phyloP scores from a whole-genome alignment of 2,888 invertebrate species.

The Drosophila nigricruria region DNA sequence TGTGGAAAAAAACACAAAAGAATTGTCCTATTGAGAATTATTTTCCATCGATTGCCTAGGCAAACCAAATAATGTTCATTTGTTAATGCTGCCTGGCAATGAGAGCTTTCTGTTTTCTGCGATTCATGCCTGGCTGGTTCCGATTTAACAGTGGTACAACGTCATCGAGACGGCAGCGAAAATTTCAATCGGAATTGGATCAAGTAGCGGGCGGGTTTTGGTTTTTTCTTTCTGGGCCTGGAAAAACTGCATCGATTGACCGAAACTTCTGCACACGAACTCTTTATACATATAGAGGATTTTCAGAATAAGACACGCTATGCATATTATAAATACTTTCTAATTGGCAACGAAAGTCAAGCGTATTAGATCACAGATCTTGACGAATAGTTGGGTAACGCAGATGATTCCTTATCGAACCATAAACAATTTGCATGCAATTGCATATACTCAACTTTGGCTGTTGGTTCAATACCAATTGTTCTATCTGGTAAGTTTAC shows the following conservation, averaged over 20 bases:
- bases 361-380: slow-evolving; percentile 88
- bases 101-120: slow-evolving; percentile 64
- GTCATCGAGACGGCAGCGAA: slow-evolving; percentile 87
- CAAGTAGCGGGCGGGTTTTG: slow-evolving; percentile 89
- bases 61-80: slow-evolving; percentile 1
- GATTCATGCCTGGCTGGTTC: slow-evolving; percentile 75
- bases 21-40: not conserved
- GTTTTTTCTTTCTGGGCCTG: slow-evolving; percentile 90
- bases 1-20: not conserved
- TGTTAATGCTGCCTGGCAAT: not conserved
- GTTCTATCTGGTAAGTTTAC: slow-evolving; percentile 88
- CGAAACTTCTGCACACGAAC: slow-evolving; percentile 84
- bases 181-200: slow-evolving; percentile 85
- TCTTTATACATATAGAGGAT: slow-evolving; percentile 88
- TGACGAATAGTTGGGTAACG: slow-evolving; percentile 88
- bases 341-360: slow-evolving; percentile 88
- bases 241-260: slow-evolving; percentile 87
- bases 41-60: not conserved
- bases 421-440: slow-evolving; percentile 89
- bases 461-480: slow-evolving; percentile 89
- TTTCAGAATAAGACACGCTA: slow-evolving; percentile 86
- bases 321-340: slow-evolving; percentile 88
- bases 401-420: slow-evolving; percentile 88
- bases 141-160: slow-evolving; percentile 83
- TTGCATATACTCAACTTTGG: slow-evolving; percentile 89